Conservation (phyloP, 2,113 vertebrate genomes). For the Narcine bancroftii region DNA sequence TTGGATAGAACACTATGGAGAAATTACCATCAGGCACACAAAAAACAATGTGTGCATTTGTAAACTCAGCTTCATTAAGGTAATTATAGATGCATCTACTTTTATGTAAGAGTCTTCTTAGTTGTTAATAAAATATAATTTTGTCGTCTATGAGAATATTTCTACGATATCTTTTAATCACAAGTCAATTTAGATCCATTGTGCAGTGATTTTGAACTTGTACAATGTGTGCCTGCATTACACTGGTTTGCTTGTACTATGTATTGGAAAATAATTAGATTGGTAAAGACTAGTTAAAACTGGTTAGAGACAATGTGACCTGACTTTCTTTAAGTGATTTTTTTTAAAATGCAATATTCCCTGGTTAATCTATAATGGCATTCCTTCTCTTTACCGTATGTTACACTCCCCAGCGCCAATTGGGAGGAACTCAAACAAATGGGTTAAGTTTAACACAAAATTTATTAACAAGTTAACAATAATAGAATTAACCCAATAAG, state of each 20-base stretch:
- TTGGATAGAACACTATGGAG: conserved; percentile 98
- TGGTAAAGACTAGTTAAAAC: neutral
- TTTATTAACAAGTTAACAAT: too few relatives aligned
- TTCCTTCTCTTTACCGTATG: neutral
- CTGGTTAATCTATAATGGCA: neutral
- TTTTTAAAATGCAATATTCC: neutral
- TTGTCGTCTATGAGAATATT: neutral
- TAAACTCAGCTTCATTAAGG: conserved; percentile 96
- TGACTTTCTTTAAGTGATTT: neutral
- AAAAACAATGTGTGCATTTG: conserved; percentile 87
- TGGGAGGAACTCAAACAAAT: too few relatives aligned
- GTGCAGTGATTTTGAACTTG: neutral
- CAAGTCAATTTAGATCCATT: neutral
- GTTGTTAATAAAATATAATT: neutral
- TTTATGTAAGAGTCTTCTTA: neutral
- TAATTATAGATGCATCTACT: conserved; percentile 45
- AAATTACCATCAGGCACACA: conserved; percentile 89
- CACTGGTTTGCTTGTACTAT: neutral
- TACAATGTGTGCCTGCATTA: neutral
- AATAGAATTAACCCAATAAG: too few relatives aligned
- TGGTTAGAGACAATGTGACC: neutral
- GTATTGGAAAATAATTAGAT: neutral
- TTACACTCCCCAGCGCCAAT: too few relatives aligned
- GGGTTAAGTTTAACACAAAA: too few relatives aligned
- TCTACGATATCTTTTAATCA: neutral